Conservation (phyloP, 2,888 invertebrate genomes). For the Synanthedon myopaeformis region DNA sequence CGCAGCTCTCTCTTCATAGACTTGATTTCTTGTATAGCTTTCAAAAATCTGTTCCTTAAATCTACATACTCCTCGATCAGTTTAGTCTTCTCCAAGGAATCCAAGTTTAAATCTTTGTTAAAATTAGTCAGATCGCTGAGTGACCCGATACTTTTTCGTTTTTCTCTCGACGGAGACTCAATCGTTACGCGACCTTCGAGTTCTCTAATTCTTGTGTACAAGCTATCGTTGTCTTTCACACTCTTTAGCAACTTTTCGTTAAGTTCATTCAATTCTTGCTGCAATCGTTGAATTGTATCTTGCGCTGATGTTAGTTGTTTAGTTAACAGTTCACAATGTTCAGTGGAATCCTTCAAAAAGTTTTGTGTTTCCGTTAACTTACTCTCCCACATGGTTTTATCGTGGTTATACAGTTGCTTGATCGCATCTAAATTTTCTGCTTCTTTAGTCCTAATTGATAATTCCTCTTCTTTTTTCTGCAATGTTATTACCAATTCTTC, state of each 20-base stretch:
- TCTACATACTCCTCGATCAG: constrained; percentile 86
- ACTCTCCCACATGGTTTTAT: constrained; percentile 76
- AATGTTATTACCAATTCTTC: constrained; percentile 81
- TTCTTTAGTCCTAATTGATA: constrained; percentile 77
- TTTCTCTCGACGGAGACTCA: constrained; percentile 67
- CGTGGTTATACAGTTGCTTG: constrained; percentile 71
- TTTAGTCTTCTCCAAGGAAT: constrained; percentile 79
- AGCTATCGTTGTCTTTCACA: constrained; percentile 81
- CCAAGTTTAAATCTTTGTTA: constrained; percentile 80
- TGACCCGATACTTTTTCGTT: constrained; percentile 79
- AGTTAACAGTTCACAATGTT: constrained; percentile 74
- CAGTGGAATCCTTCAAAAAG: constrained; percentile 74
- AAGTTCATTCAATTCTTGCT: constrained; percentile 75
- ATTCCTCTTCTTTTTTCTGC: constrained; percentile 82
- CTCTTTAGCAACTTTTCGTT: constrained; percentile 77
- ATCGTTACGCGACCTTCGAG: constrained; percentile 72
- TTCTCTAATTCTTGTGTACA: constrained; percentile 79
- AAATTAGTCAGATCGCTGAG: constrained; percentile 85
- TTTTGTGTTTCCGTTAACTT: constrained; percentile 77
- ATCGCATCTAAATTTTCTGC: constrained; percentile 74
- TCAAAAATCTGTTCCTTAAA: constrained; percentile 80
- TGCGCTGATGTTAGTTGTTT: constrained; percentile 76
- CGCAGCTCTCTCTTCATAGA: constrained; percentile 85
- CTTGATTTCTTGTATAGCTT: constrained; percentile 85
- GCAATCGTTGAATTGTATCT: constrained; percentile 74